Evolutionary conservation across 92 coral and sea anemone genomes (phyloP).

Genomic region (Porites cylindrica): DNA sequence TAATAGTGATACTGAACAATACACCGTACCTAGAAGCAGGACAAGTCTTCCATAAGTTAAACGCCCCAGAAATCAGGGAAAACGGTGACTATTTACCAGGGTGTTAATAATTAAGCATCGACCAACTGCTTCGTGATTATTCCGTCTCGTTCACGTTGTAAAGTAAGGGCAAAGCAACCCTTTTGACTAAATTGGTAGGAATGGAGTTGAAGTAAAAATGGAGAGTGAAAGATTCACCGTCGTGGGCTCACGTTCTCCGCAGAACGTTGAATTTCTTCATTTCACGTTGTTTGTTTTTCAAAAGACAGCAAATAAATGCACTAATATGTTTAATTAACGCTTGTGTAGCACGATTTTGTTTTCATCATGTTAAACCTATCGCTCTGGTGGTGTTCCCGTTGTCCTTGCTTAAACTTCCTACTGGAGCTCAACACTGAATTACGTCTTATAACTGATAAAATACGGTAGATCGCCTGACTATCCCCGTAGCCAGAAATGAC

Average conservation of each 20-base stretch:
- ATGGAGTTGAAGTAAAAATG: background rate
- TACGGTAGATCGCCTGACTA: constrained; percentile 2
- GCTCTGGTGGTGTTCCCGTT: constrained; percentile 9
- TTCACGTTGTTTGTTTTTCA: background rate
- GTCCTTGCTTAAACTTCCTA: background rate
- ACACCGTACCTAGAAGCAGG: constrained; percentile 3
- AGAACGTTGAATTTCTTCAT: constrained; percentile 12
- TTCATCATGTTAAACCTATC: background rate
- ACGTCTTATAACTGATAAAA: background rate
- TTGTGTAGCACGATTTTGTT: constrained; percentile 5
- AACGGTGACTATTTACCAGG: constrained; percentile 1
- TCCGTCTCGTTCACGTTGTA: background rate
- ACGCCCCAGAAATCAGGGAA: background rate
- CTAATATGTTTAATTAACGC: background rate
- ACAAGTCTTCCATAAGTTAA: constrained; percentile 1
- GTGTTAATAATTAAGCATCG: background rate
- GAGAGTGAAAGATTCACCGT: background rate
- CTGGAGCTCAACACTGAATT: background rate
- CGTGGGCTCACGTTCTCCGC: background rate
- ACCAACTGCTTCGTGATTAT: background rate
- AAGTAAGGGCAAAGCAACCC: background rate
- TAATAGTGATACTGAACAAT: constrained; percentile 5
- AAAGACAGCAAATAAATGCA: background rate
- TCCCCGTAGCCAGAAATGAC: background rate
- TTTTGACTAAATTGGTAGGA: constrained; percentile 6